A percentile compares a stretch with the other conserved stretches of the same genome.
These are phyloP conservation scores for Archocentrus centrarchus DNA, from an alignment of 2,113 vertebrate genomes.

Conservation along the genomic window DNA sequence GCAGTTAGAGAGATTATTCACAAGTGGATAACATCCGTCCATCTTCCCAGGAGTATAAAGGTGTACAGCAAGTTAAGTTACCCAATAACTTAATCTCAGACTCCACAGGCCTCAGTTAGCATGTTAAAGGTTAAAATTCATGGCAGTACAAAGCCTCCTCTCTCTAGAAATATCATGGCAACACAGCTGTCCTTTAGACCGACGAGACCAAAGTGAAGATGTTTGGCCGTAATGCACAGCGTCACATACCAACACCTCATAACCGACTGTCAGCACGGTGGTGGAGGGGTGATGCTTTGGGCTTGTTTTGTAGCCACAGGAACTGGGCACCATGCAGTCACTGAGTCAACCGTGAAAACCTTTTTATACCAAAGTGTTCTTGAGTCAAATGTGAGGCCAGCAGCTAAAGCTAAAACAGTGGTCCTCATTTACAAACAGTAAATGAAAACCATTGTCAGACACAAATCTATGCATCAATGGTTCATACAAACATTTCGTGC, in stretches of 20 bases:
- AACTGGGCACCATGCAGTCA: background rate
- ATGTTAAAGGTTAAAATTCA: constrained; percentile 1
- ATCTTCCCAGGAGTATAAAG: background rate
- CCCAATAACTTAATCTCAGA: background rate
- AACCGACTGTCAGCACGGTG: background rate
- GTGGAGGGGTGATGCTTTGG: background rate
- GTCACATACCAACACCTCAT: background rate
- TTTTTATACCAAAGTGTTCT: background rate
- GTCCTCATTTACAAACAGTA: too few species aligned
- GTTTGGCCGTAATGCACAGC: background rate
- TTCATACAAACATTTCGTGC: background rate
- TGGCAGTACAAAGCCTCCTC: background rate
- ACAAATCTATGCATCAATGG: background rate
- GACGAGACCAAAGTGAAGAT: background rate
- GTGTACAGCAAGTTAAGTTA: background rate
- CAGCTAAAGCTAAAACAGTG: background rate
- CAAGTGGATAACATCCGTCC: background rate
- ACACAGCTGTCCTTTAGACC: too few species aligned
- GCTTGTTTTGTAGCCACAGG: background rate
- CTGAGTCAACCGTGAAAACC: background rate
- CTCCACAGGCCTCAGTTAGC: background rate
- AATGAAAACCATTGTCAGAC: too few species aligned
- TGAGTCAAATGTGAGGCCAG: background rate
- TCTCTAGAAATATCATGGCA: background rate
- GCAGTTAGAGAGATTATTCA: background rate